Evolutionary conservation across 92 coral and sea anemone species (phyloP), one percentile per base, ranked within the genome.

Genomic region (Isaurus tuberculatus): DNA sequence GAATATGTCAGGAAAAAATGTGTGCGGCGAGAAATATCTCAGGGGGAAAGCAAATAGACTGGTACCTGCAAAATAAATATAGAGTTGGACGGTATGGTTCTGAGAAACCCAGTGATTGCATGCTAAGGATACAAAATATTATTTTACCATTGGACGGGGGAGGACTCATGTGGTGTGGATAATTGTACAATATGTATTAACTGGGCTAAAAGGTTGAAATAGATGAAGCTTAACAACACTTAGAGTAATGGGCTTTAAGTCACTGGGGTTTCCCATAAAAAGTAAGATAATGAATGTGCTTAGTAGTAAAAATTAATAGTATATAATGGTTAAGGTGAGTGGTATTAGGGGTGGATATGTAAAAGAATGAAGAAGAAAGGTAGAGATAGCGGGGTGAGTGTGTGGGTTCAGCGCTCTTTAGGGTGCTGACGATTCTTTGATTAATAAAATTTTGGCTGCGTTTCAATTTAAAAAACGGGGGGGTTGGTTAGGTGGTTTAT

Each of bases 401-500:
- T 53, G 61, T 53, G 61, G 20, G 61, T 19, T 53, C 61, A 53
- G 19, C 16, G 57, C 57, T 48, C 57, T 48, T 19, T 48, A 48
- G 61, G 7, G 61, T 53, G 61, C 61, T 53, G 61, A 53, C 5
- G 23, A 53, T 53, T 53, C n/a, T 53, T 53, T 53, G 26, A 23
- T 53, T 53, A 23, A 53, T 53, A 53, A 53, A 53, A 53, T 53
- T 53, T 53, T 53, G 61, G 61, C 61, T 53, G 61, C 61, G 26
- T 53, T 53, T 53, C 61, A 53, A 53, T 53, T 53, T 53, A 4
- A 53, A 53, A 51, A 22, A 51, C 5, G 60, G 60, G 19, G 60
- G 60, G n/a, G 60, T 51, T 51, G 60, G 22, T 51, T 51, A 51
- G 60, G 60, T 81, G 85, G 7, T 67, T 81, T 14, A 44, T 44